phyloP scores from a whole-genome alignment of 1,140 invertebrate species.

The Globodera rostochiensis region DNA sequence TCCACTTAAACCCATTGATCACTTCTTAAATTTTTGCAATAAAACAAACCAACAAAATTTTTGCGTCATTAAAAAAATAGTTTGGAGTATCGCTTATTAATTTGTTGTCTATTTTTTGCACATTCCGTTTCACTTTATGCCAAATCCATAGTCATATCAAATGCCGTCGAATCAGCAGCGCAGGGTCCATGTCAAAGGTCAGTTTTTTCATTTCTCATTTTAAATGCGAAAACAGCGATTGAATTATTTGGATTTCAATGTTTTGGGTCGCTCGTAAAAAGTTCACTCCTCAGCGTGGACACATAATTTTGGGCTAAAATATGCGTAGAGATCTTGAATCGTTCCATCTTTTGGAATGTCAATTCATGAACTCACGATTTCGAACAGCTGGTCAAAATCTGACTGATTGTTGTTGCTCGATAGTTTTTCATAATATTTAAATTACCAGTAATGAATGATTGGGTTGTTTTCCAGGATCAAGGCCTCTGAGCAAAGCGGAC shows the following conservation, averaged over 20 bases:
- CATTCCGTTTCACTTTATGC: not conserved
- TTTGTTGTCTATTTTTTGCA: not conserved
- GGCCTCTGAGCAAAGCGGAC: conserved; percentile 22
- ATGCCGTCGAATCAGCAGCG: not conserved
- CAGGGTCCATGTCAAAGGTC: not conserved
- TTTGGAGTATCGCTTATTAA: not conserved
- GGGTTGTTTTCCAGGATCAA: conserved; percentile 6
- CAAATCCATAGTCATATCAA: not conserved
- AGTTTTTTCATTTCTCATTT: not conserved
- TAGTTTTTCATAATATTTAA: too few species aligned
- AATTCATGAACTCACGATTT: too few species aligned
- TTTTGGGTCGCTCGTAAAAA: not conserved
- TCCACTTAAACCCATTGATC: not conserved
- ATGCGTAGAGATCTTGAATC: not conserved
- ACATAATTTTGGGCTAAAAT: not conserved
- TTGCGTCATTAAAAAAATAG: not conserved
- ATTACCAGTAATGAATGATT: not conserved
- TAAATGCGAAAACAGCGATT: too few species aligned
- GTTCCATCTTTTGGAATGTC: too few species aligned
- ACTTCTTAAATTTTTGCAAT: not conserved
- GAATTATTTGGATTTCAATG: too few species aligned
- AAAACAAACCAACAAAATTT: not conserved
- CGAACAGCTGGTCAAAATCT: too few species aligned
- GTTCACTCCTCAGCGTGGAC: not conserved
- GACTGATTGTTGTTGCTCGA: too few species aligned